A percentile compares a stretch with the other conserved stretches of the same genome.
Conservation (phyloP, 2,797 vertebrate genomes). For the Darevskia mixta region DNA sequence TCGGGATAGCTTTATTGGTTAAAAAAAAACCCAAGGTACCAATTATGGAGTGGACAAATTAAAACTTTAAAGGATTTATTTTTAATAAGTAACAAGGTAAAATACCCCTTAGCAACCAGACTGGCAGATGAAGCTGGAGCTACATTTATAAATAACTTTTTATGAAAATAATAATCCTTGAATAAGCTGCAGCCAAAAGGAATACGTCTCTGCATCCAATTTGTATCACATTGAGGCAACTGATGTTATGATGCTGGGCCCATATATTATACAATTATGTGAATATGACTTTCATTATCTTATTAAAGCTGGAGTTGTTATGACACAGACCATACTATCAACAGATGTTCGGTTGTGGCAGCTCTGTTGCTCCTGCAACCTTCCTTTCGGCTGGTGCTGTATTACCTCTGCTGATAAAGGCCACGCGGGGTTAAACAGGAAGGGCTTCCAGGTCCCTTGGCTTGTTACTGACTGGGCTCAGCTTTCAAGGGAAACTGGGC, state of each 20-base stretch:
- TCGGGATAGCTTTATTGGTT: slow-evolving; percentile 6
- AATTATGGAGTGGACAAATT: not conserved
- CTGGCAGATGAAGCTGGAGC: slow-evolving; percentile 21
- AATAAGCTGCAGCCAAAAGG: slow-evolving; percentile 49
- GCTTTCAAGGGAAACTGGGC: slow-evolving; percentile 43
- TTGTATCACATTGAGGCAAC: slow-evolving; percentile 63
- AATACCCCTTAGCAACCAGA: slow-evolving; percentile 25
- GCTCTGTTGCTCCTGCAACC: not conserved
- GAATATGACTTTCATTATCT: slow-evolving; percentile 67
- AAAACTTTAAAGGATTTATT: slow-evolving; percentile 48
- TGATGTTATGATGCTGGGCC: slow-evolving; percentile 53
- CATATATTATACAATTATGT: slow-evolving; percentile 46
- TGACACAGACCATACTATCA: slow-evolving; percentile 41
- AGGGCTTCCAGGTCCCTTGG: slow-evolving; percentile 17
- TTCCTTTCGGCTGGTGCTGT: not conserved
- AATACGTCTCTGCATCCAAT: slow-evolving; percentile 58
- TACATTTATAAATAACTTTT: slow-evolving; percentile 41
- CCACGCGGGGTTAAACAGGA: slow-evolving; percentile 26
- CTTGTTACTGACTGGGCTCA: slow-evolving; percentile 41
- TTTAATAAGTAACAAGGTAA: slow-evolving; percentile 46
- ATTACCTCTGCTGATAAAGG: slow-evolving; percentile 23
- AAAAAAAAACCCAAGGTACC: not conserved
- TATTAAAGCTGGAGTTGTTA: slow-evolving; percentile 59
- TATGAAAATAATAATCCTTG: slow-evolving; percentile 58
- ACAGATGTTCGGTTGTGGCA: slow-evolving; percentile 51